Evolutionary conservation across 2,888 invertebrate species (phyloP).

Genomic region (Amblyjoppa fuscipennis): DNA sequence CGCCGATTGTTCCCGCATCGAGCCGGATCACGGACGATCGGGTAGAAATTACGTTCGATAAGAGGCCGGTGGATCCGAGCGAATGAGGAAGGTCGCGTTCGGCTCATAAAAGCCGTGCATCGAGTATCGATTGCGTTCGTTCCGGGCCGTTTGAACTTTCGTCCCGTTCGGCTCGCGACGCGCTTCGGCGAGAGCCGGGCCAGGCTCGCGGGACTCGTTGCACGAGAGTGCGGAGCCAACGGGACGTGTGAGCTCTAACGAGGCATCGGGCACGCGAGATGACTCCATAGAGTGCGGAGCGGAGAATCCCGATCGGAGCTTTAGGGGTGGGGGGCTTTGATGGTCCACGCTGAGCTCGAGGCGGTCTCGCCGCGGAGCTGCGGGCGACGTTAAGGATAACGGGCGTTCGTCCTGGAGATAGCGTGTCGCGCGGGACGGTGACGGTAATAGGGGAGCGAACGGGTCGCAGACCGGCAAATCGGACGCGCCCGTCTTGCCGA

Average conservation of each 20-base stretch:
- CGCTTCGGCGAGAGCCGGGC: not conserved
- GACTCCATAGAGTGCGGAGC: conserved; percentile 25
- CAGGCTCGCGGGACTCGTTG: not conserved
- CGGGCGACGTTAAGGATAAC: conserved; percentile 63
- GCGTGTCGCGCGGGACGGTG: conserved; percentile 53
- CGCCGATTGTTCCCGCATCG: conserved; percentile 25
- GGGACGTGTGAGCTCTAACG: conserved; percentile 32
- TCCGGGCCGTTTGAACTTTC: conserved; percentile 27
- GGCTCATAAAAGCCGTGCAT: not conserved
- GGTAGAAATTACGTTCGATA: not conserved
- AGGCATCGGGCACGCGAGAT: conserved; percentile 25
- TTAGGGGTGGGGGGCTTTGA: conserved; percentile 54
- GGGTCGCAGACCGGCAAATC: not conserved
- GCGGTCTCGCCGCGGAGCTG: conserved; percentile 10
- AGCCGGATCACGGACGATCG: not conserved
- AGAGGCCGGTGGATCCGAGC: not conserved
- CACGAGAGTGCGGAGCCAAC: conserved; percentile 29
- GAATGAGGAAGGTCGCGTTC: not conserved
- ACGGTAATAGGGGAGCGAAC: conserved; percentile 60
- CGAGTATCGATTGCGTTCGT: not conserved
- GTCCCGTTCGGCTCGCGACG: not conserved
- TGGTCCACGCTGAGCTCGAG: conserved; percentile 47
- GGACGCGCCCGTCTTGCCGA: conserved; percentile 3
- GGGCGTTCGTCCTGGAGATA: conserved; percentile 61
- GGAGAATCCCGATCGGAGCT: conserved; percentile 38